Base-by-base conservation (phyloP, 1,140 invertebrate genomes). In the Euwallacea similis region DNA sequence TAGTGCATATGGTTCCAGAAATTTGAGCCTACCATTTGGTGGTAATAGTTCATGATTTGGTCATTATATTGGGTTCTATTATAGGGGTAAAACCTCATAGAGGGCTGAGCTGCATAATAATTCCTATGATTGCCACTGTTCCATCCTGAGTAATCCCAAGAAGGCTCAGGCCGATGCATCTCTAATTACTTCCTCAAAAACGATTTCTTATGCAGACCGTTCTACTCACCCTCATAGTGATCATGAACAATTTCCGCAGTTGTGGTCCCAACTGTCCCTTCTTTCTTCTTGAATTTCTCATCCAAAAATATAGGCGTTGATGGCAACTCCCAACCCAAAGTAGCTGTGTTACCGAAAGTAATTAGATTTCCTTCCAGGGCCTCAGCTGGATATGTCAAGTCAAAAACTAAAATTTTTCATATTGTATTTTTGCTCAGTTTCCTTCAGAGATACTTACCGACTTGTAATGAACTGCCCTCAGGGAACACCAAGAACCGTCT, bases 321-420 rank as follows among this genome's bases (percentile, higher is more conserved):
- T 8, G 91, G 91, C 55, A 93, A 80, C 79, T 91, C 88, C 83
- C 87, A 93, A 13, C 90, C 90, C 72, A 92, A 82, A 2, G 90
- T 89, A 15, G 89, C 89, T 10, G 91, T 92, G 59, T 88, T 83
- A 16, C 91, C 90, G 69, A 89, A 81, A 7, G 88, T 86, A 73
- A 89, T 87, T 41, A 88, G 85, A 70, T 86, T 85, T 9, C 83
- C 82, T 58, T 66, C 9, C n/a, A 88, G 86, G 13, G 80, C 81
- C 2, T 84, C 74, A 11, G 83, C 83, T n/a, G 84, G 83, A 61
- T 87, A 85, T 0, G 88, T 89, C 70, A 86, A 76, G 75, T 88
- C 90, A 76, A 88, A 90, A 74, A 90, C 86, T 42, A 47, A 61
- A 46, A 53, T 54, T 54, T n/a, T 56, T 4, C 16, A 13, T 6